These are phyloP conservation scores for Sphyrna mokarran DNA, from an alignment of 2,113 vertebrate genomes.

Conservation along the genomic window DNA sequence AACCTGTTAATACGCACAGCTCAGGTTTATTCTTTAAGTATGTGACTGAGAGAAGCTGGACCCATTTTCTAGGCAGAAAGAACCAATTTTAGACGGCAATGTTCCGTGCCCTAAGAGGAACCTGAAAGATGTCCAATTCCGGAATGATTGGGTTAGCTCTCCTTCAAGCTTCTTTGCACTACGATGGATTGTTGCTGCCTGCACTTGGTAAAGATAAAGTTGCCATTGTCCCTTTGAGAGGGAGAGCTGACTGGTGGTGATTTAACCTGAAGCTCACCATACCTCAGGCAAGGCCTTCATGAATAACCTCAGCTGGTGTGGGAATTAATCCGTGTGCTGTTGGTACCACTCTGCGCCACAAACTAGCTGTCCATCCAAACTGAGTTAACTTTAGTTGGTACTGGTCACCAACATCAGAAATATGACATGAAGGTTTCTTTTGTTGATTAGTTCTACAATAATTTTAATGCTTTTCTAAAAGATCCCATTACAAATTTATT, in stretches of 20 bases:
- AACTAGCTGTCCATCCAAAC: too few species aligned
- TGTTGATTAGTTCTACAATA: neutral
- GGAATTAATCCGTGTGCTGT: too few species aligned
- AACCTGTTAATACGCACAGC: neutral
- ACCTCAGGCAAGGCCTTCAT: too few species aligned
- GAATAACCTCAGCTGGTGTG: too few species aligned
- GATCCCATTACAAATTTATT: too few species aligned
- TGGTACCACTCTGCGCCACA: too few species aligned
- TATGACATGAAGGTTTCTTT: neutral
- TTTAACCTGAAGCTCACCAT: too few species aligned
- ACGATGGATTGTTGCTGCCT: neutral
- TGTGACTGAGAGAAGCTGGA: neutral
- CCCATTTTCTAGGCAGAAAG: neutral
- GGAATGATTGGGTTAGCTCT: neutral
- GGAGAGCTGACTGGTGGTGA: too few species aligned
- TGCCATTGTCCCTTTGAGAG: too few species aligned
- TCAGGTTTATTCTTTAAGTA: neutral
- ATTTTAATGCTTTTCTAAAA: neutral
- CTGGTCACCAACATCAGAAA: neutral
- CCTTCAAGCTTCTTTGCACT: neutral
- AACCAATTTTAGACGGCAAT: neutral
- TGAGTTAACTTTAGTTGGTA: too few species aligned
- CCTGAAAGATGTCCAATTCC: neutral
- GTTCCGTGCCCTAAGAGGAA: neutral
- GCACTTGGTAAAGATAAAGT: neutral